These are phyloP conservation scores for Protobothrops mucrosquamatus DNA, from an alignment of 2,113 vertebrate genomes.

Conservation along the genomic window DNA sequence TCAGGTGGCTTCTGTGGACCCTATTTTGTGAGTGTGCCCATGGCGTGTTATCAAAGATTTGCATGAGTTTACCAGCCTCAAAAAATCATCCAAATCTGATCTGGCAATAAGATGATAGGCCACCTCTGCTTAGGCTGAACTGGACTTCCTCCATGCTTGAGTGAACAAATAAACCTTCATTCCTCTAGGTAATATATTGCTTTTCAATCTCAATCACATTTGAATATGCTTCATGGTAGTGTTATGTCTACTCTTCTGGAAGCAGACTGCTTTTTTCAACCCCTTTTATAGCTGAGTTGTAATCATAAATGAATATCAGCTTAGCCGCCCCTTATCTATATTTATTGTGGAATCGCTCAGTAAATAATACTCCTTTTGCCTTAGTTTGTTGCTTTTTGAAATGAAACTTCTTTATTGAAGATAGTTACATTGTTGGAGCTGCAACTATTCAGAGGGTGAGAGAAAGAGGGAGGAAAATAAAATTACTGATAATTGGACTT, in stretches of 20 bases:
- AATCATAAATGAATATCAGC: conserved; percentile 11
- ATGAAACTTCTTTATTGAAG: conserved; percentile 46
- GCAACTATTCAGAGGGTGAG: conserved; percentile 2
- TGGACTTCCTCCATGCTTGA: neutral
- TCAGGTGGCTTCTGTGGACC: neutral
- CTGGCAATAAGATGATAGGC: neutral
- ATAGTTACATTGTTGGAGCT: conserved; percentile 36
- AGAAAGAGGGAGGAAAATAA: conserved; percentile 19
- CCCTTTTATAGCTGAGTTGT: neutral
- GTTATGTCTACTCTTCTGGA: neutral
- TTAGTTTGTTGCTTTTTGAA: conserved; percentile 34
- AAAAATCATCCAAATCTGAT: neutral
- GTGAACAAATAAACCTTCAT: neutral
- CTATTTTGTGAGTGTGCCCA: neutral
- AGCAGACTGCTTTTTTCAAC: neutral
- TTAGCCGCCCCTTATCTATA: conserved; percentile 11
- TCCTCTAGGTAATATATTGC: neutral
- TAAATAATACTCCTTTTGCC: conserved; percentile 36
- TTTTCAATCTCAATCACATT: conserved; percentile 6
- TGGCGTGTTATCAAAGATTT: neutral
- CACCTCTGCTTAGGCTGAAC: neutral
- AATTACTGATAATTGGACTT: conserved; percentile 28
- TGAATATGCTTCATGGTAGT: neutral
- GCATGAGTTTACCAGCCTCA: neutral
- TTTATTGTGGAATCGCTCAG: conserved; percentile 19